phyloP scores from a whole-genome alignment of 2,888 invertebrate species.

The Cyclophora albipunctata region DNA sequence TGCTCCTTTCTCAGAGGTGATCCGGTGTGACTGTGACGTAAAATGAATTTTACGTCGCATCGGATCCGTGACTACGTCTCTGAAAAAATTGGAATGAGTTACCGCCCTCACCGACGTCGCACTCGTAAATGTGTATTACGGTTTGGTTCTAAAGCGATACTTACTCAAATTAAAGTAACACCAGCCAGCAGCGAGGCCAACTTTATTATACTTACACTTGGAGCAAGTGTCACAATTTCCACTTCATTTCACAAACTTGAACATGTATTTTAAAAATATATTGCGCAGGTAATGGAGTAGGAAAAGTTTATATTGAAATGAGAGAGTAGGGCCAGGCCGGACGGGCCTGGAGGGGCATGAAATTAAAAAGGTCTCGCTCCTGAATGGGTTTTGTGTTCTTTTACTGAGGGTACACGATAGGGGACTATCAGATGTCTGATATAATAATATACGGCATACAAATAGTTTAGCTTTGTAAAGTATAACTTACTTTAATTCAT shows the following conservation, averaged over 20 bases:
- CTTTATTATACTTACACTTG: background rate
- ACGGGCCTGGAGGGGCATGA: constrained; percentile 10
- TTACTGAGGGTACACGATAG: too few relatives aligned
- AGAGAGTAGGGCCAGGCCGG: constrained; percentile 6
- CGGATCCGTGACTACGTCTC: constrained; percentile 27
- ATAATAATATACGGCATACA: too few relatives aligned
- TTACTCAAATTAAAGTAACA: background rate
- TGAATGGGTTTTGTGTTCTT: background rate
- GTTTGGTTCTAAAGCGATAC: background rate
- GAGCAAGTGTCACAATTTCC: background rate
- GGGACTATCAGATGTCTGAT: too few relatives aligned
- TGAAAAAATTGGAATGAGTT: constrained; percentile 16
- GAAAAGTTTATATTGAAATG: constrained; percentile 10
- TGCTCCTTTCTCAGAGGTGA: constrained; percentile 48
- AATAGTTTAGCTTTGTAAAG: too few relatives aligned
- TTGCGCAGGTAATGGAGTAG: constrained; percentile 1
- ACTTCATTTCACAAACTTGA: background rate
- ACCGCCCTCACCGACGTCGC: background rate
- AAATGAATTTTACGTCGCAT: constrained; percentile 47
- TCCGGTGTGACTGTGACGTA: constrained; percentile 42
- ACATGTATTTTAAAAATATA: constrained; percentile 1
- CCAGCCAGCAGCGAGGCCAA: background rate
- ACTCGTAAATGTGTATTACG: background rate
- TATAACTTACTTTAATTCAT: too few relatives aligned
- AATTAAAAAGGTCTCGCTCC: constrained; percentile 9